phyloP scores from a whole-genome alignment of 2,797 vertebrate genomes.

The Glossophaga mutica region DNA sequence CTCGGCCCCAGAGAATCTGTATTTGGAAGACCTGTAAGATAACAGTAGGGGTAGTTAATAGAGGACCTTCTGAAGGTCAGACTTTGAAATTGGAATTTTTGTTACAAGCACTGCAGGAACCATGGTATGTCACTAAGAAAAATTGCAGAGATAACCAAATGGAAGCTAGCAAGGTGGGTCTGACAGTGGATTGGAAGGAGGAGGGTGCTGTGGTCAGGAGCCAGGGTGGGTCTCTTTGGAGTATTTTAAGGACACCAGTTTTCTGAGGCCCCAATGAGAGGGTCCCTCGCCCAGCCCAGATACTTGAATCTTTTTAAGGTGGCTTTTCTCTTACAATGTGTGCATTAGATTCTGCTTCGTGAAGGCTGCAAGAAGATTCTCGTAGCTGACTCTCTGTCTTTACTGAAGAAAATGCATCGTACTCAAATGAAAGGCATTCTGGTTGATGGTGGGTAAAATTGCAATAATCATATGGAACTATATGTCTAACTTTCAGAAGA shows the following conservation, averaged over 20 bases:
- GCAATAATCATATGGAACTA: background rate
- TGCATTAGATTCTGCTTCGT: constrained; percentile 91
- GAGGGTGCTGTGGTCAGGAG: background rate
- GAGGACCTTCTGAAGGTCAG: background rate
- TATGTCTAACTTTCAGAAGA: background rate
- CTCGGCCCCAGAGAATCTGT: background rate
- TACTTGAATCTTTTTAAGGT: background rate
- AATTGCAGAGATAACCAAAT: background rate
- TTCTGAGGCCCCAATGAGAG: background rate
- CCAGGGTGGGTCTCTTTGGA: background rate
- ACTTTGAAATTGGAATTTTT: background rate
- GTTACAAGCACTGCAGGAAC: background rate
- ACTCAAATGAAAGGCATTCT: constrained; percentile 94
- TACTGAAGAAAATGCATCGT: constrained; percentile 97
- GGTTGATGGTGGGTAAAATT: constrained; percentile 88
- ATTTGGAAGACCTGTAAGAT: background rate
- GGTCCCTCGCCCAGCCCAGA: no score
- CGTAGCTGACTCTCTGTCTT: constrained; percentile 95
- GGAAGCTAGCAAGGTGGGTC: background rate
- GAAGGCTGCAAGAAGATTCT: constrained; percentile 99
- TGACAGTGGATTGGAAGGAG: background rate
- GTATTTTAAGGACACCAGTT: background rate
- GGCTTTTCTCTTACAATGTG: constrained; percentile 34
- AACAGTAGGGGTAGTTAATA: background rate
- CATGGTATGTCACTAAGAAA: background rate